phyloP scores from a whole-genome alignment of 1,140 invertebrate genomes.

The Bombyx mori region ASM3026992v2 NC_085116.1:12353001-12353500 shows the following conservation, averaged over 20 bases:
- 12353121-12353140: conserved; percentile 47
- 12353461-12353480: too few species aligned
- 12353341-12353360: too few species aligned
- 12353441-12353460: too few species aligned
- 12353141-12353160: conserved; percentile 42
- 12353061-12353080: conserved; percentile 42
- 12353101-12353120: conserved; percentile 51
- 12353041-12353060: conserved; percentile 39
- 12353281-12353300: too few species aligned
- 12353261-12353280: not conserved
- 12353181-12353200: conserved; percentile 43
- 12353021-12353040: conserved; percentile 63
- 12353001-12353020: conserved; percentile 54
- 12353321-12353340: too few species aligned
- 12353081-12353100: conserved; percentile 33
- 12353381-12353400: too few species aligned
- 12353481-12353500: too few species aligned
- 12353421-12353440: too few species aligned
- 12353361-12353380: too few species aligned
- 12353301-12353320: too few species aligned
- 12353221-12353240: too few species aligned
- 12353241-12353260: conserved; percentile 1
- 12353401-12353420: too few species aligned
- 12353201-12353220: conserved; percentile 9
- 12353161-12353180: conserved; percentile 58